Evolutionary conservation across 2,797 vertebrate genomes (phyloP).

Genomic region (Bryconaethiops microstoma): DNA sequence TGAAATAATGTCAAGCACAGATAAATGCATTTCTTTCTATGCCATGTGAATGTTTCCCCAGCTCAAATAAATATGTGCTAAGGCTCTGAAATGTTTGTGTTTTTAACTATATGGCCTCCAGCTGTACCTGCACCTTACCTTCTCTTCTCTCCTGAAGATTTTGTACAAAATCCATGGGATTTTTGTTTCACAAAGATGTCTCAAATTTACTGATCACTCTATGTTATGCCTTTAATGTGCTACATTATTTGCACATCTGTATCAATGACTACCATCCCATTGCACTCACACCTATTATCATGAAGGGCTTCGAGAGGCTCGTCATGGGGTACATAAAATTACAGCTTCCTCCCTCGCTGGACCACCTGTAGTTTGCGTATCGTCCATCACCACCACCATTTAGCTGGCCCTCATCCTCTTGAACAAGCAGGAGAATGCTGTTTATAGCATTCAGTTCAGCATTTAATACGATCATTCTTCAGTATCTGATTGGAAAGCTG

Average conservation of each 20-base stretch:
- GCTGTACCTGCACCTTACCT: background rate
- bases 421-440: too few relatives aligned
- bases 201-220: constrained; percentile 5
- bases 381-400: too few relatives aligned
- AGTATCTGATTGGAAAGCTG: too few relatives aligned
- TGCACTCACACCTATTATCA: too few relatives aligned
- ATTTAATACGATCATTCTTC: too few relatives aligned
- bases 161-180: background rate
- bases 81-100: background rate
- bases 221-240: constrained; percentile 38
- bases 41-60: background rate
- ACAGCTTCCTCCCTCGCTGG: too few relatives aligned
- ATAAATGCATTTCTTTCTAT: background rate
- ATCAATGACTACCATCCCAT: too few relatives aligned
- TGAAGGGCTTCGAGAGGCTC: too few relatives aligned
- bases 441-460: too few relatives aligned
- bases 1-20: background rate
- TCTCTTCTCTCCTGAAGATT: background rate
- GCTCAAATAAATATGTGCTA: background rate
- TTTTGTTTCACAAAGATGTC: constrained; percentile 4
- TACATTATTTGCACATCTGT: constrained; percentile 52
- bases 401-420: too few relatives aligned
- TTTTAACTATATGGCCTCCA: constrained; percentile 3
- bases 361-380: too few relatives aligned
- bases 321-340: too few relatives aligned